A percentile compares a stretch with the other conserved stretches of the same genome.
These are phyloP conservation scores for Turdus rufiventris DNA, from an alignment of 2,113 vertebrate genomes.

Conservation along the genomic window DNA sequence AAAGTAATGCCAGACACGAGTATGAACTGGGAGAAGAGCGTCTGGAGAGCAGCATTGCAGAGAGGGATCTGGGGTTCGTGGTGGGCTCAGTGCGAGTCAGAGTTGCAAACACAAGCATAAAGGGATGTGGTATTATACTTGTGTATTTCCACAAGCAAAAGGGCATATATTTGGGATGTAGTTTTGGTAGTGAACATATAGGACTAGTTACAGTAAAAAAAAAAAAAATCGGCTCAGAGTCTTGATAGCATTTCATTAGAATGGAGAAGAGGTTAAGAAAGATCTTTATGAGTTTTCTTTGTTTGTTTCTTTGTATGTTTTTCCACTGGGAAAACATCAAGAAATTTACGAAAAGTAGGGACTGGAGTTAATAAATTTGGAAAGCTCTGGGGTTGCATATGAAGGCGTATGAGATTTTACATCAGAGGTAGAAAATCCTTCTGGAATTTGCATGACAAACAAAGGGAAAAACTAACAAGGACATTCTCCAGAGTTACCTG, in stretches of 20 bases:
- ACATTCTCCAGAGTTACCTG: constrained; percentile 10
- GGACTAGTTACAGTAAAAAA: not conserved
- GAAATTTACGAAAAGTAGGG: not conserved
- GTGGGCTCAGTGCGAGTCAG: not conserved
- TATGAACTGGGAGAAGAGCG: not conserved
- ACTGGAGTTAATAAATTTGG: not conserved
- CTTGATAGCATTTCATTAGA: not conserved
- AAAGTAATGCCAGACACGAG: not conserved
- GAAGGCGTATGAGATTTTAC: not conserved
- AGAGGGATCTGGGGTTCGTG: not conserved
- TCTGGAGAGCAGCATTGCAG: not conserved
- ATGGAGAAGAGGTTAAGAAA: not conserved
- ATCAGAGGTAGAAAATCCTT: not conserved
- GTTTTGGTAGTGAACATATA: not conserved
- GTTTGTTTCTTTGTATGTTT: not conserved
- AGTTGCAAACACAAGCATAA: not conserved
- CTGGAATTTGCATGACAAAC: not conserved
- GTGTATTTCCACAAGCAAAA: not conserved
- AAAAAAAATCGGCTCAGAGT: not conserved
- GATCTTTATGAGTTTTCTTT: not conserved
- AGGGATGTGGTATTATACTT: not conserved
- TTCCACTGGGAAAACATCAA: not conserved
- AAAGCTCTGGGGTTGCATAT: not conserved
- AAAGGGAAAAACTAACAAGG: not conserved
- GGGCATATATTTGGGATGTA: not conserved